Evolutionary conservation across 2,113 vertebrate species (phyloP).

Genomic region (Mastomys coucha): DNA sequence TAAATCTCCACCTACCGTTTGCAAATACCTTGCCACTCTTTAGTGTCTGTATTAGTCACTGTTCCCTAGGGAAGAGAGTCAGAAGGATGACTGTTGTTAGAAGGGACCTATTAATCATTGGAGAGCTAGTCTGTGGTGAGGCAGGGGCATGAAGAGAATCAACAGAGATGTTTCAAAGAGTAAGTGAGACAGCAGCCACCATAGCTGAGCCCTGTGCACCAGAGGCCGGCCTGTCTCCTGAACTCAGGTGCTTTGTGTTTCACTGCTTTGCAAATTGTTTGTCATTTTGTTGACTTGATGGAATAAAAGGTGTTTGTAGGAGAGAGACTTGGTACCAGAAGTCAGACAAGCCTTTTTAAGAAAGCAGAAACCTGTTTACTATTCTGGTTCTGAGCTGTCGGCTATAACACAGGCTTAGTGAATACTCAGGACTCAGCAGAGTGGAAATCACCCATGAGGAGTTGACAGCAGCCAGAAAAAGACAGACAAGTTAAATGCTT

Average conservation of each 20-base stretch:
- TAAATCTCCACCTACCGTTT: neutral
- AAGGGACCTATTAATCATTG: neutral
- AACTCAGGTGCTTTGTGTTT: neutral
- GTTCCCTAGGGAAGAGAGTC: neutral
- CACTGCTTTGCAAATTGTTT: neutral
- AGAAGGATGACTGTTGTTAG: neutral
- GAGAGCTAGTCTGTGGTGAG: neutral
- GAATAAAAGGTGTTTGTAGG: neutral
- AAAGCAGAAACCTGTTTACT: neutral
- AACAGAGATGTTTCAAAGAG: neutral
- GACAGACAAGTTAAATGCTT: neutral
- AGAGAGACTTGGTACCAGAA: neutral
- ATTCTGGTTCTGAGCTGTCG: neutral
- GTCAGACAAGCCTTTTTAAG: neutral
- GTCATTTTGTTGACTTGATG: slow-evolving; percentile 23
- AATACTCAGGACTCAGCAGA: neutral
- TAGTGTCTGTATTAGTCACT: neutral
- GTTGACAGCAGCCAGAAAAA: neutral
- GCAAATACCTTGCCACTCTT: neutral
- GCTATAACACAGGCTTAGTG: neutral
- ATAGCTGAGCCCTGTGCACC: neutral
- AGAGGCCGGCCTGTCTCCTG: neutral
- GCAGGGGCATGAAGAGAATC: neutral
- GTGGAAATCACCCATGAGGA: neutral
- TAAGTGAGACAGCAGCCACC: neutral